phyloP scores from a whole-genome alignment of 1,140 invertebrate genomes.

The Plutomurus gul region DNA sequence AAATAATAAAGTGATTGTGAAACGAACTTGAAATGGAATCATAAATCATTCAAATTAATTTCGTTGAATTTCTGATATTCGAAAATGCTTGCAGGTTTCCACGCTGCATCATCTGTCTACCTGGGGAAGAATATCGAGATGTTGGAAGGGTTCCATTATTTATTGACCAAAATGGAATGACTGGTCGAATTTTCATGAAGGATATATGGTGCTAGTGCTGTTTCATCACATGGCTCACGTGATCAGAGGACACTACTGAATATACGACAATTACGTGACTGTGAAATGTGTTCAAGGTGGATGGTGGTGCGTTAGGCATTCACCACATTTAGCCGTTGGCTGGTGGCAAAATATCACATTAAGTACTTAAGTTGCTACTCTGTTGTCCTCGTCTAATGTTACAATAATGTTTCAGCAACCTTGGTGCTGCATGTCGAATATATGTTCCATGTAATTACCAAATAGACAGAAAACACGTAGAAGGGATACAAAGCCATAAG shows the following conservation, averaged over 20 bases:
- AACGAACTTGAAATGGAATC: too few relatives aligned
- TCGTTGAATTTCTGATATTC: too few relatives aligned
- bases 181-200: not conserved
- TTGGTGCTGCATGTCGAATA: not conserved
- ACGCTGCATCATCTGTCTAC: too few relatives aligned
- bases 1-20: too few relatives aligned
- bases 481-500: not conserved
- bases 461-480: too few relatives aligned
- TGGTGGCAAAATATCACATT: constrained; percentile 11
- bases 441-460: not conserved
- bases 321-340: constrained; percentile 2
- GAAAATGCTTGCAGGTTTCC: too few relatives aligned
- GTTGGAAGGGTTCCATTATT: constrained; percentile 1
- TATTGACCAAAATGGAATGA: not conserved
- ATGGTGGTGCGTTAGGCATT: not conserved
- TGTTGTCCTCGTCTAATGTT: constrained; percentile 2
- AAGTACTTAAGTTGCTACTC: constrained; percentile 3
- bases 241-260: not conserved
- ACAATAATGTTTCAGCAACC: not conserved
- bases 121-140: too few relatives aligned
- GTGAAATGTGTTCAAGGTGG: not conserved
- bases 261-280: not conserved
- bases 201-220: not conserved
- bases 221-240: not conserved
- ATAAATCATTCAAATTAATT: too few relatives aligned